Conservation (phyloP, 2,113 vertebrate genomes). For the Leptodactylus fuscus region DNA sequence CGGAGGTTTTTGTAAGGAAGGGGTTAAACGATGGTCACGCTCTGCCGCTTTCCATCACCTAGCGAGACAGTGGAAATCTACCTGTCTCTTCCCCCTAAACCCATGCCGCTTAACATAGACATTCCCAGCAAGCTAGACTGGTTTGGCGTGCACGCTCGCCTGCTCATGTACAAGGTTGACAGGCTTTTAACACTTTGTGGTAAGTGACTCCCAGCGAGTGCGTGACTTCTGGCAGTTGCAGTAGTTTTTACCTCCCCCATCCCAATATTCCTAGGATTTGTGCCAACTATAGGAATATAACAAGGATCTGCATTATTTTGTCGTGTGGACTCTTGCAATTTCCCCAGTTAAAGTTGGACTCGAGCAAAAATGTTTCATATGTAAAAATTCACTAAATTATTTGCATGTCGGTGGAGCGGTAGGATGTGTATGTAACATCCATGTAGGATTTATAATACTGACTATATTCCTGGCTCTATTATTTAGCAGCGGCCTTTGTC, state of each 20-base stretch:
- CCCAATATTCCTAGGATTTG: not conserved
- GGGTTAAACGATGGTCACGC: not conserved
- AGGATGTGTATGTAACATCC: no score
- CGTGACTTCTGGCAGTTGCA: not conserved
- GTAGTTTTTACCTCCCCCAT: no score
- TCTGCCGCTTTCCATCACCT: constrained; percentile 2
- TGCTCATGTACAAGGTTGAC: constrained; percentile 52
- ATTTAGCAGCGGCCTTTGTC: not conserved
- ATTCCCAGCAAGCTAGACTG: constrained; percentile 62
- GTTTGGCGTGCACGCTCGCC: constrained; percentile 63
- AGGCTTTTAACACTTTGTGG: constrained; percentile 61
- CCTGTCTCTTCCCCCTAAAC: constrained; percentile 63
- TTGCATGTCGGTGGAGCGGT: no score
- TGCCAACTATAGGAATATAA: not conserved
- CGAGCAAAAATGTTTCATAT: not conserved
- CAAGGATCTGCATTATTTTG: not conserved
- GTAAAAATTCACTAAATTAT: no score
- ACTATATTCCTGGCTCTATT: not conserved
- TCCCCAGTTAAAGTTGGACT: not conserved
- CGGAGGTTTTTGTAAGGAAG: not conserved
- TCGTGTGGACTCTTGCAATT: not conserved
- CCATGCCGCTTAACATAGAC: constrained; percentile 59
- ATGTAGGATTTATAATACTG: no score
- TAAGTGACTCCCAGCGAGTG: not conserved
- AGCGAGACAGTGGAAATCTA: constrained; percentile 61